Conservation (phyloP, 2,797 vertebrate species). For the Arvicola amphibius region DNA sequence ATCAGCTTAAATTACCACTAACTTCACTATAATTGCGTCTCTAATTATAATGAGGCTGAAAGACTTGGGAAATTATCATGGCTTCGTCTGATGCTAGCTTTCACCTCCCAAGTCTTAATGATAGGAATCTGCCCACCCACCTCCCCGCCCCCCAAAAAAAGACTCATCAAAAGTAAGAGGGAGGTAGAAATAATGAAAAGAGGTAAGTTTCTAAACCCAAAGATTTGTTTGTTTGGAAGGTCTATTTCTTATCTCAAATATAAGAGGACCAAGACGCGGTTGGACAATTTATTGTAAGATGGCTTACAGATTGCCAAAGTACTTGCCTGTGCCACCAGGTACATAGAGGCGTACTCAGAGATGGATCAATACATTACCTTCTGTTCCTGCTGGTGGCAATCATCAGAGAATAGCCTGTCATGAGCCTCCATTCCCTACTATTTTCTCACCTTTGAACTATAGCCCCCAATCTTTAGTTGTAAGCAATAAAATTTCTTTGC, state of each 20-base stretch:
- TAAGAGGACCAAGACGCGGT: slow-evolving; percentile 41
- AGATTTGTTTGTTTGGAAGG: slow-evolving; percentile 18
- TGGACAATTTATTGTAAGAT: not conserved
- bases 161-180: not conserved
- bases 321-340: slow-evolving; percentile 39
- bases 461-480: slow-evolving; percentile 72
- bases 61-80: slow-evolving; percentile 59
- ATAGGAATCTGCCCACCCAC: not conserved
- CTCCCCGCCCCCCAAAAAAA: not conserved
- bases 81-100: slow-evolving; percentile 3
- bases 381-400: slow-evolving; percentile 74
- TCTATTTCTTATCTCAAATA: slow-evolving; percentile 49
- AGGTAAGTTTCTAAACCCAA: not conserved
- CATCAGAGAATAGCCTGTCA: slow-evolving; percentile 75
- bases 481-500: slow-evolving; percentile 78
- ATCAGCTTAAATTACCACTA: slow-evolving; percentile 35
- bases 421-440: slow-evolving; percentile 69
- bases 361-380: slow-evolving; percentile 73
- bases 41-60: slow-evolving; percentile 42
- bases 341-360: not conserved
- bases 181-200: not conserved
- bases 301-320: not conserved
- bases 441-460: slow-evolving; percentile 81
- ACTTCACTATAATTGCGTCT: slow-evolving; percentile 58
- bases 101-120: not conserved